Base-by-base conservation (phyloP, 2,113 vertebrate genomes). In the Addax nasomaculatus region DNA sequence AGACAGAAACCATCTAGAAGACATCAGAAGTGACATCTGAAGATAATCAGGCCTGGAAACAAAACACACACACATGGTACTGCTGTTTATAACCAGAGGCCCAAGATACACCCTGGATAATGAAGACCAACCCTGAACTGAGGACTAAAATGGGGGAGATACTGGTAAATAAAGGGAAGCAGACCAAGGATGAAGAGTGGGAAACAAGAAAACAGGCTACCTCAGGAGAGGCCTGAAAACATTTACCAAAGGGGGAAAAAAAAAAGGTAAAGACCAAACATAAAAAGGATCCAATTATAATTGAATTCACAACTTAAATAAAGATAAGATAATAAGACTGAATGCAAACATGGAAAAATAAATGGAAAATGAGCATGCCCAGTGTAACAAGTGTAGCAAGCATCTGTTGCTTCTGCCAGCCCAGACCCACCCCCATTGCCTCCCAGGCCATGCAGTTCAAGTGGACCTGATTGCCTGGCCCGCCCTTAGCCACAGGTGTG, bases 31-130 rank as follows among this genome's bases (percentile, higher is more conserved):
- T 89, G 91, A 93, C 15, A 78, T 49, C 10, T 73, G 9, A 94
- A 95, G 62, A 95, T 10, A 80, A 33, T 30, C 39, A 96, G 88
- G 89, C 79, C 62, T 94, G 47, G 62, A 70, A 96, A 70, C 57
- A n/a, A 43, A 19, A 88, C 25, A 81, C 55, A 64, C 25, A 80
- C 51, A 17, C n/a, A 10, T 1, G 0, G 62, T n/a, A 3, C 29
- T 33, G 60, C 7, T 36, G 21, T 76, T 53, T 79, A 14, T 62
- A 91, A 67, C 78, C 83, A 89, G 67, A 70, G 90, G 57, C 80
- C 57, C 14, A 16, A 57, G 58, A 47, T 79, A 89, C 1, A 78
- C 11, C 39, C 49, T 78, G 55, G 7, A 43, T 85, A 33, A 55
- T 49, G 21, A 94, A 79, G 45, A 51, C 14, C 53, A 93, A 33